Base-by-base conservation (phyloP, 2,888 invertebrate genomes). In the Parnassius smintheus region DNA sequence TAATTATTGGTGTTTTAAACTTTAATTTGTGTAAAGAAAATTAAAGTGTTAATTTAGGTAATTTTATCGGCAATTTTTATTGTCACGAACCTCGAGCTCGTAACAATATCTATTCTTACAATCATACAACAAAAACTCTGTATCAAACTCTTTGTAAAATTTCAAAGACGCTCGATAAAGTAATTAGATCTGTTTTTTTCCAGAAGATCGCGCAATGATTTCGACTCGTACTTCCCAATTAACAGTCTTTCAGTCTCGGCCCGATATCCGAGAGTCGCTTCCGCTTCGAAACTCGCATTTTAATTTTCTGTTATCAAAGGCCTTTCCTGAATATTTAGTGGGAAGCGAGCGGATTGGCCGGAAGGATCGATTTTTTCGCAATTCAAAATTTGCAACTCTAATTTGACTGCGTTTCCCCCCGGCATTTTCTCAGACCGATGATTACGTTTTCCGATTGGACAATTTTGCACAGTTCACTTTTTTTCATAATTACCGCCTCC, bases 321-420 rank as follows among this genome's bases (percentile, higher is more conserved):
- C 66, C 77, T 76, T 78, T 71, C 68, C 64, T 57, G 57, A 60
- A 71, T 66, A 68, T 73, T 72, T 71, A 70, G 73, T 65, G 78
- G 79, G 80, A 78, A 79, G 69, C 71, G 70, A 68, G 71, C 66
- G 75, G 77, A 75, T 72, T 74, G 77, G 71, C 82, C 86, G 88
- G 89, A 90, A 88, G 76, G 86, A 89, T 88, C 87, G 75, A 76
- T 83, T 80, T 77, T 75, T 74, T 78, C 70, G 74, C 66, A 67
- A 70, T 68, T 73, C 70, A 70, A 66, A 72, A 75, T 75, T 75
- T 75, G 73, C 70, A 73, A 72, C 69, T 75, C 69, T 70, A 73
- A 72, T 73, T 68, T 68, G 56, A 12, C 22, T 10, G 11, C 12
- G 62, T 65, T 65, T 61, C 68, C 67, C 50, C 67, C 68, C 66